These are phyloP conservation scores for Crotalus adamanteus DNA, from an alignment of 2,797 vertebrate genomes.

Conservation along the genomic window DNA sequence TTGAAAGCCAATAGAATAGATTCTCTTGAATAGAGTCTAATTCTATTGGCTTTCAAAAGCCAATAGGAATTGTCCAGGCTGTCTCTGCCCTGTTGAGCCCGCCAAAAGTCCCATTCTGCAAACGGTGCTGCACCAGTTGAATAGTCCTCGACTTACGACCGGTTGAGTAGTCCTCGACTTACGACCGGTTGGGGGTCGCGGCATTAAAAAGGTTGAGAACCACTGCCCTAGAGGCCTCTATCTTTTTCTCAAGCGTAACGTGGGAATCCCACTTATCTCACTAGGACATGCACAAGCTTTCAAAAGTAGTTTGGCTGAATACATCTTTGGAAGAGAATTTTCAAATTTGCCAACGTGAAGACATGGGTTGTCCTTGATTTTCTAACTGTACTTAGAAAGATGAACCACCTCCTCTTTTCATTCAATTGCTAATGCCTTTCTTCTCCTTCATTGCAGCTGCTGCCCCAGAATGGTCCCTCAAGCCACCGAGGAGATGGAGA, in stretches of 20 bases:
- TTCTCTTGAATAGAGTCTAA: too few relatives aligned
- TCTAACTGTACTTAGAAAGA: not conserved
- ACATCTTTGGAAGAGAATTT: not conserved
- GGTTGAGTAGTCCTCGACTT: too few relatives aligned
- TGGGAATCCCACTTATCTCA: not conserved
- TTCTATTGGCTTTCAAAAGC: too few relatives aligned
- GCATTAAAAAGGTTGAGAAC: too few relatives aligned
- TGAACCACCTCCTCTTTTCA: not conserved
- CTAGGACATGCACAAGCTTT: not conserved
- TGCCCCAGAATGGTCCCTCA: slow-evolving; percentile 73
- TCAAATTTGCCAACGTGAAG: not conserved
- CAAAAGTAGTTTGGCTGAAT: not conserved
- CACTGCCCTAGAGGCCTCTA: not conserved
- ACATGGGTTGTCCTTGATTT: not conserved
- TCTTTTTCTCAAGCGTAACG: not conserved
- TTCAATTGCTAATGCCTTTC: slow-evolving; percentile 20
- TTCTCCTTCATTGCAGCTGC: slow-evolving; percentile 65
- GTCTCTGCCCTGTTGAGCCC: too few relatives aligned
- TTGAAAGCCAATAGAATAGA: too few relatives aligned
- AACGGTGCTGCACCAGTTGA: too few relatives aligned
- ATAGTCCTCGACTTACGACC: too few relatives aligned
- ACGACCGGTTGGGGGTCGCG: too few relatives aligned
- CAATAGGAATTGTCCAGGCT: too few relatives aligned
- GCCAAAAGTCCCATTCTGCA: too few relatives aligned
- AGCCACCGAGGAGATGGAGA: slow-evolving; percentile 68